Conservation (phyloP, 2,113 vertebrate genomes). For the Eurypyga helias region DNA sequence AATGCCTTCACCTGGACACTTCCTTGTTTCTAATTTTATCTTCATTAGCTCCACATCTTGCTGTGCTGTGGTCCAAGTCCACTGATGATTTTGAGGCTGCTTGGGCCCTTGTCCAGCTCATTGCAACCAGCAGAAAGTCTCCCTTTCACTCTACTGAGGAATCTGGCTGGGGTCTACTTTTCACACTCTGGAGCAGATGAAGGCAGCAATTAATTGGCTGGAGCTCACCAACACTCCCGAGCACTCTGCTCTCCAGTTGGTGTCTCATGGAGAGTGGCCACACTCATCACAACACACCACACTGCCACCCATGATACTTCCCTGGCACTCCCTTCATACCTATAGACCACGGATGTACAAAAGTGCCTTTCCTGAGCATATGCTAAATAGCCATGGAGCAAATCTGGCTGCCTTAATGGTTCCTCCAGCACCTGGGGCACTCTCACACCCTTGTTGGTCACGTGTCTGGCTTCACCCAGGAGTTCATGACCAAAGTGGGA, state of each 20-base stretch:
- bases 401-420: neutral
- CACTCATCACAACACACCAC: accelerated
- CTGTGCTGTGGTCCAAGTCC: neutral
- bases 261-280: neutral
- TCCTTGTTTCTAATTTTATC: neutral
- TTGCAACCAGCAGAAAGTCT: neutral
- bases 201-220: neutral
- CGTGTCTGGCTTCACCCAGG: accelerated
- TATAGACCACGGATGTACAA: no score
- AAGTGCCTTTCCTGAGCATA: neutral
- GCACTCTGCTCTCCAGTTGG: neutral
- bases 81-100: neutral
- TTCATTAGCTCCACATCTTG: neutral
- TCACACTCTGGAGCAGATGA: neutral
- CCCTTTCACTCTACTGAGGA: neutral
- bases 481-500: neutral
- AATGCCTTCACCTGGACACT: neutral
- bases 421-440: neutral
- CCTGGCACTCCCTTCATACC: neutral
- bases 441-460: accelerated
- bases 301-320: accelerated
- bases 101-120: neutral
- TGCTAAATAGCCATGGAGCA: neutral
- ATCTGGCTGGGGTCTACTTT: neutral
- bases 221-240: neutral